phyloP scores from a whole-genome alignment of 2,888 invertebrate genomes.

The Sisyra terminalis region DNA sequence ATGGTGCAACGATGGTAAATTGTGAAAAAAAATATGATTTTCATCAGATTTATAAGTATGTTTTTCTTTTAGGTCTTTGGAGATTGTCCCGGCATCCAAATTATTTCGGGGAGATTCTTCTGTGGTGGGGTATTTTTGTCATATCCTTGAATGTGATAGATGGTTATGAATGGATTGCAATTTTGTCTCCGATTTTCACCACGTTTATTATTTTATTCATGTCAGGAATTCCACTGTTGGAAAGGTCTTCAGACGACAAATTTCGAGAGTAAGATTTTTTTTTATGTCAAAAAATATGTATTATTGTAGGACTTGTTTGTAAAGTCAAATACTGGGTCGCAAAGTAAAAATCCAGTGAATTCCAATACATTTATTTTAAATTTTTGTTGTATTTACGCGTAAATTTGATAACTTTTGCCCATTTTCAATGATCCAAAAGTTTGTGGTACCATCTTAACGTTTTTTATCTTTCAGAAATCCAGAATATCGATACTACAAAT shows the following conservation, averaged over 20 bases:
- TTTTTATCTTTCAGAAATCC: conserved; percentile 43
- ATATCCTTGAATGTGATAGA: conserved; percentile 75
- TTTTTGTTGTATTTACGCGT: too few species aligned
- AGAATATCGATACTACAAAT: conserved; percentile 75
- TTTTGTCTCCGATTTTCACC: conserved; percentile 76
- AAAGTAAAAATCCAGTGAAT: too few species aligned
- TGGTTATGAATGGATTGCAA: conserved; percentile 72
- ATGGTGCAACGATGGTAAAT: conserved; percentile 78
- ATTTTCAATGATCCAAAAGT: too few species aligned
- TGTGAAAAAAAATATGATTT: background rate
- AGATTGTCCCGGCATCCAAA: conserved; percentile 81
- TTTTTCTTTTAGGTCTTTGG: conserved; percentile 48
- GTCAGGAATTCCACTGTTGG: conserved; percentile 78
- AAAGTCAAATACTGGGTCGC: too few species aligned
- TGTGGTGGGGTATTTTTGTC: conserved; percentile 90
- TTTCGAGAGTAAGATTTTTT: conserved; percentile 72
- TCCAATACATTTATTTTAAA: too few species aligned
- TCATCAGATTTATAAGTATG: background rate
- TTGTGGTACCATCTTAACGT: too few species aligned
- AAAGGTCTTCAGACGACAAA: conserved; percentile 75
- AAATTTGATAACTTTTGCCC: too few species aligned
- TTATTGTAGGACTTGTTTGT: too few species aligned
- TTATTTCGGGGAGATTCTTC: conserved; percentile 84
- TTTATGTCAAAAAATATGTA: too few species aligned
- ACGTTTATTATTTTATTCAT: conserved; percentile 75